Conservation (phyloP, 2,113 vertebrate genomes). For the Triplophysa dalaica region DNA sequence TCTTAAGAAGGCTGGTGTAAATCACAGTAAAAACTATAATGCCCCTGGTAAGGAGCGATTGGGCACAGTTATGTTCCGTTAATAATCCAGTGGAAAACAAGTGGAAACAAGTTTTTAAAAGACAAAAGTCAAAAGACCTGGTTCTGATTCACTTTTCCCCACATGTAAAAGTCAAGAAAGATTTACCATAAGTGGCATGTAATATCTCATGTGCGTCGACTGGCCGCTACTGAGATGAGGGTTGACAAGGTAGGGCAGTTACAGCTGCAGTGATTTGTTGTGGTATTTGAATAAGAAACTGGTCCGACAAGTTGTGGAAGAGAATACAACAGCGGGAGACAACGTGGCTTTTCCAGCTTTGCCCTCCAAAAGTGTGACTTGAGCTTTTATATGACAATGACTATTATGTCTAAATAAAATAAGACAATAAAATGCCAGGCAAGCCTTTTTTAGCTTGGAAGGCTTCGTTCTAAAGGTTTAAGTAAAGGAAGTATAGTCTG, state of each 20-base stretch:
- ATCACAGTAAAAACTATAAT: slow-evolving; percentile 54
- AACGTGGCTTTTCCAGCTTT: slow-evolving; percentile 11
- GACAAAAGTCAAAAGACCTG: slow-evolving; percentile 18
- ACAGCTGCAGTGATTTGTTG: neutral
- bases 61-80: slow-evolving; percentile 53
- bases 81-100: slow-evolving; percentile 41
- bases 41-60: slow-evolving; percentile 64
- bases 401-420: neutral
- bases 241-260: slow-evolving; percentile 12
- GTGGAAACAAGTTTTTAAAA: slow-evolving; percentile 33
- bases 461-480: neutral
- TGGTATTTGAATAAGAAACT: neutral
- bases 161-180: slow-evolving; percentile 31
- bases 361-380: neutral
- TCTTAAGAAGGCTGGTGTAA: slow-evolving; percentile 60
- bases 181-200: slow-evolving; percentile 9
- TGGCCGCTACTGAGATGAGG: slow-evolving; percentile 17
- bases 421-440: neutral
- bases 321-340: slow-evolving; percentile 1
- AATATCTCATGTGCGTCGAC: neutral
- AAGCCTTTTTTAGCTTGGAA: neutral
- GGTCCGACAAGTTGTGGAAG: slow-evolving; percentile 13
- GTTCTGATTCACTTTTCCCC: slow-evolving; percentile 44
- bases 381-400: slow-evolving; percentile 11
- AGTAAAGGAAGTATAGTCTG: neutral